phyloP scores from a whole-genome alignment of 2,888 invertebrate genomes.

The Drosophila longiperda region DNA sequence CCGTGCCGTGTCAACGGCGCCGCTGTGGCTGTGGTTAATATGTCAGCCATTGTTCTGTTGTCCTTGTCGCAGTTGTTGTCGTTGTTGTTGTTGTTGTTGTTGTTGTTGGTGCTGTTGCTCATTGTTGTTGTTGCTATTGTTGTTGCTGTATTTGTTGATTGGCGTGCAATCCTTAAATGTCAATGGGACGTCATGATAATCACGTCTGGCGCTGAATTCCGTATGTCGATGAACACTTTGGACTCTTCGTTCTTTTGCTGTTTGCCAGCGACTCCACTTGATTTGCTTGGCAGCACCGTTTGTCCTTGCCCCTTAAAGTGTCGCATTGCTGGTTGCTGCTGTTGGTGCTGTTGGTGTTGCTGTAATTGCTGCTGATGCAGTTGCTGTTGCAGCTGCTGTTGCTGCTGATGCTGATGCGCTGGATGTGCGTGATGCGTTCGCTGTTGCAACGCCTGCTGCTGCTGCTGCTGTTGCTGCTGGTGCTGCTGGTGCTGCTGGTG shows the following conservation, averaged over 20 bases:
- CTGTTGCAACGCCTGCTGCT: conserved; percentile 74
- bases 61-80: conserved; percentile 24
- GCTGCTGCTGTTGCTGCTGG: conserved; percentile 70
- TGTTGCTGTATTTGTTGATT: conserved; percentile 57
- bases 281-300: conserved; percentile 27
- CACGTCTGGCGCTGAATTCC: conserved; percentile 95
- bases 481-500: conserved; percentile 80
- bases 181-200: conserved; percentile 91
- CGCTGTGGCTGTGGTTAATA: conserved; percentile 73
- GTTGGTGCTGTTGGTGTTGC: conserved; percentile 59
- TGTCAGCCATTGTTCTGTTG: conserved; percentile 59
- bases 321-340: conserved; percentile 54
- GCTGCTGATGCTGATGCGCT: conserved; percentile 81
- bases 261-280: conserved; percentile 36
- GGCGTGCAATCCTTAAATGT: conserved; percentile 86
- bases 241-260: conserved; percentile 82
- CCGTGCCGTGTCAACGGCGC: conserved; percentile 59
- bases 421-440: conserved; percentile 47
- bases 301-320: conserved; percentile 54
- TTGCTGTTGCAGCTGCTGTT: conserved; percentile 81
- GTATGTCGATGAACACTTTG: conserved; percentile 92
- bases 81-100: conserved; percentile 9
- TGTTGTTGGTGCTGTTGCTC: conserved; percentile 17
- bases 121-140: conserved; percentile 14
- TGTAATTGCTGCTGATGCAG: conserved; percentile 80